Base-by-base conservation (phyloP, 2,888 invertebrate genomes). In the Trachelus troglodyta region DNA sequence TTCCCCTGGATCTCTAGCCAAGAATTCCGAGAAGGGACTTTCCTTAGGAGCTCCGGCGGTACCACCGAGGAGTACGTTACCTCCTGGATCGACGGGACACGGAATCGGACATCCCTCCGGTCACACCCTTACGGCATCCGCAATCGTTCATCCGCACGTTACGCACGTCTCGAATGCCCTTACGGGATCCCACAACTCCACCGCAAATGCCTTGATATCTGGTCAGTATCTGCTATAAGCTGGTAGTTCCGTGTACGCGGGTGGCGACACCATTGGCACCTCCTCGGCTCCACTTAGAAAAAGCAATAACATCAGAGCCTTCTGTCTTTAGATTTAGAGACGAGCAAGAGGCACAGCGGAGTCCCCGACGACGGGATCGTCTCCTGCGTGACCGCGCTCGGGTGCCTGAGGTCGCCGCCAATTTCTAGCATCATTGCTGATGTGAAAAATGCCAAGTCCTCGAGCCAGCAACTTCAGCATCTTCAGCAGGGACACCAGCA, bases 321-420 rank as follows among this genome's bases (percentile, higher is more conserved):
- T 69, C 69, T n/a, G 12, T 30, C 11, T 31, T 30, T 83, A 91
- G 91, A 91, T 79, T 83, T 89, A 74, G 91, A 91, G 76, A 79
- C 87, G 6, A 80, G 88, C 68, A 91, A 91, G 79, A 88, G 90
- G 73, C 87, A 87, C 69, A 86, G 86, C 78, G 87, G 87, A 34
- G 83, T 89, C 15, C 85, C 89, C 31, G 91, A 91, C 81, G 90
- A 90, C 81, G 89, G 90, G 34, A 87, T 90, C 75, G 91, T 92
- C 34, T 90, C 91, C 33, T 91, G 92, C 84, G 91, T 91, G 69
- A 88, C 92, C 12, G 90, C 91, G 33, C 79, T 90, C 33, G 90
- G 88, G 79, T 90, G 87, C 56, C 84, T 88, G 74, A 88, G 90
- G 11, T 87, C 90, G 76, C 89, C 89, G 74, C 90, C 90, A 71